Base-by-base conservation (phyloP, 2,888 invertebrate species). In the Nemotelus pantherinus region DNA sequence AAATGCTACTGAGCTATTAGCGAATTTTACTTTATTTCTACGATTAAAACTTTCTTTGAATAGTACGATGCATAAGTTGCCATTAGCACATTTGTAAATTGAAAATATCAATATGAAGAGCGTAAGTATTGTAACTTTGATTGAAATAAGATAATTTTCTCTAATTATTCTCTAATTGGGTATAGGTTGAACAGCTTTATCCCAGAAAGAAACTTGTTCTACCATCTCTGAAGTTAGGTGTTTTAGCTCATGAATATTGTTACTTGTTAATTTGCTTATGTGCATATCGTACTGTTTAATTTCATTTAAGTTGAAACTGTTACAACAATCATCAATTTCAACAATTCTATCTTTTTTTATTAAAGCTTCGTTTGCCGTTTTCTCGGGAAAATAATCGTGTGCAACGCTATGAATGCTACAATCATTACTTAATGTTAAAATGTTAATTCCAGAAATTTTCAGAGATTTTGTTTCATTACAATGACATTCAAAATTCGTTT, bases 221-320 rank as follows among this genome's bases (percentile, higher is more conserved):
- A n/a, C 65, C 41, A 65, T 4, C 41, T 65, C 47, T 3, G 45
- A 3, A 2, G 65, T 65, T 45, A 65, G 41, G n/a, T 65, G 2
- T 65, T 65, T 65, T 5, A 65, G 10, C 45, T 65, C 65, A 9
- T 43, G 65, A 47, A 65, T 65, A 65, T 47, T 45, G 4, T 65
- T 65, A 10, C 25, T 7, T 4, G 65, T 7, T 9, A 47, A 5
- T 65, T 65, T 65, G 10, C 10, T 45, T 2, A 65, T 65, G 10
- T 5, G 9, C n/a, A n/a, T n/a, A n/a, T n/a, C n/a, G n/a, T n/a
- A n/a, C n/a, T n/a, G n/a, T n/a, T n/a, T n/a, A n/a, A n/a, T n/a
- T n/a, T n/a, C n/a, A n/a, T n/a, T n/a, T n/a, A n/a, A n/a, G n/a
- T 65, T 44, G 3, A 65, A 10, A 65, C 5, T 65, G 65, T 0